A percentile compares a stretch with the other conserved stretches of the same genome.
These are phyloP conservation scores for Ctenopoma multispine DNA, from an alignment of 2,797 vertebrate genomes.

Conservation along the genomic window DNA sequence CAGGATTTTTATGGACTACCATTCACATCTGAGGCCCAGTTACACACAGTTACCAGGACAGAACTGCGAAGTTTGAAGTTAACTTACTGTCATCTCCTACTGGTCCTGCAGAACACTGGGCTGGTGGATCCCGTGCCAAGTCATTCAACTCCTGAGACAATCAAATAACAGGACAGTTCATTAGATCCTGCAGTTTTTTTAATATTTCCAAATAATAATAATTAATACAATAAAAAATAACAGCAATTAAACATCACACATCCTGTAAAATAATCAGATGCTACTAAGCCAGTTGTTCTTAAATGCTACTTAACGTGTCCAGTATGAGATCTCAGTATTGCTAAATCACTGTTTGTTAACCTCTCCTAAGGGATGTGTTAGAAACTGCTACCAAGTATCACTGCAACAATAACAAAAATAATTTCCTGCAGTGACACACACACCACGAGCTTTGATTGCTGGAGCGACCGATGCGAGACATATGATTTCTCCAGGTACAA, in stretches of 20 bases:
- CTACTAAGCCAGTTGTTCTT: neutral
- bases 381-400: neutral
- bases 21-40: neutral
- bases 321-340: neutral
- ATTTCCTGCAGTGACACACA: conserved; percentile 7
- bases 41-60: neutral
- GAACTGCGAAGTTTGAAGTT: neutral
- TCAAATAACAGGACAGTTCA: conserved; percentile 42
- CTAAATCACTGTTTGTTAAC: conserved; percentile 11
- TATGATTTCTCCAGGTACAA: conserved; percentile 26
- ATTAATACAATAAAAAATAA: neutral
- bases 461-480: conserved; percentile 32
- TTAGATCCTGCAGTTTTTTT: neutral
- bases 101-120: conserved; percentile 99
- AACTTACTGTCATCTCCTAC: conserved; percentile 99
- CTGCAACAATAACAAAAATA: neutral
- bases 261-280: neutral
- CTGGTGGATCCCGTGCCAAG: conserved; percentile 99
- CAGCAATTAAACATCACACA: neutral
- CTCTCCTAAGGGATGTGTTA: neutral
- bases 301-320: neutral
- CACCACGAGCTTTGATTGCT: conserved; percentile 23
- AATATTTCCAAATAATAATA: neutral
- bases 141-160: conserved; percentile 94
- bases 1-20: neutral